These are phyloP conservation scores for Sesamia nonagrioides DNA, from an alignment of 1,140 invertebrate genomes.

Conservation along the genomic window DNA sequence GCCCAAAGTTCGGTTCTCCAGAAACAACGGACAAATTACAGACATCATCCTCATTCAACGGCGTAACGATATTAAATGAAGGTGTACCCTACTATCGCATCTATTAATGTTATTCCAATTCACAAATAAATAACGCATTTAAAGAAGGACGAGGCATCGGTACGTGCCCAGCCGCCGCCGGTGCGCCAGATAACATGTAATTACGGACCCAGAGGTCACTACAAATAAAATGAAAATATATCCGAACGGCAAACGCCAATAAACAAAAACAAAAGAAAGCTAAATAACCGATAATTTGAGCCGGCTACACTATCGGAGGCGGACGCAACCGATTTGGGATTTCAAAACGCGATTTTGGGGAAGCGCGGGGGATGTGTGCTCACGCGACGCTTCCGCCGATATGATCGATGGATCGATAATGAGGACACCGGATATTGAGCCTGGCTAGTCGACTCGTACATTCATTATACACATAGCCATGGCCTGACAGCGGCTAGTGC, in stretches of 20 bases:
- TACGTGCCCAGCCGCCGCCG: constrained; percentile 72
- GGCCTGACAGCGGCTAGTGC: constrained; percentile 64
- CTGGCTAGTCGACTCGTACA: constrained; percentile 48
- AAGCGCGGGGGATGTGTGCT: constrained; percentile 65
- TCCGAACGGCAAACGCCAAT: constrained; percentile 64
- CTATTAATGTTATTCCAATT: constrained; percentile 84
- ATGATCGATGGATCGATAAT: constrained; percentile 64
- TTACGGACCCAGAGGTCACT: constrained; percentile 84
- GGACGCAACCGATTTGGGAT: constrained; percentile 73
- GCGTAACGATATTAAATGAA: constrained; percentile 84
- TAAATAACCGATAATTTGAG: constrained; percentile 83
- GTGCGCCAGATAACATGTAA: constrained; percentile 72
- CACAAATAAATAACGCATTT: constrained; percentile 86
- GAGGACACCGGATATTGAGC: constrained; percentile 67
- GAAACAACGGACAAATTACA: constrained; percentile 74
- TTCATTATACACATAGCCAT: constrained; percentile 55
- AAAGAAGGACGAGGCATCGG: constrained; percentile 72
- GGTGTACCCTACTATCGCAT: constrained; percentile 75
- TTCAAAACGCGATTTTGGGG: constrained; percentile 72
- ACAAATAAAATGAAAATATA: constrained; percentile 78
- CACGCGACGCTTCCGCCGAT: constrained; percentile 80
- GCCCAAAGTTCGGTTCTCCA: constrained; percentile 52
- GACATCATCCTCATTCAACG: constrained; percentile 78
- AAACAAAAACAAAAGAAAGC: constrained; percentile 83
- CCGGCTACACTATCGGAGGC: constrained; percentile 69